Conservation (phyloP, 2,797 vertebrate genomes). For the Acrossocheilus wenchowensis region DNA sequence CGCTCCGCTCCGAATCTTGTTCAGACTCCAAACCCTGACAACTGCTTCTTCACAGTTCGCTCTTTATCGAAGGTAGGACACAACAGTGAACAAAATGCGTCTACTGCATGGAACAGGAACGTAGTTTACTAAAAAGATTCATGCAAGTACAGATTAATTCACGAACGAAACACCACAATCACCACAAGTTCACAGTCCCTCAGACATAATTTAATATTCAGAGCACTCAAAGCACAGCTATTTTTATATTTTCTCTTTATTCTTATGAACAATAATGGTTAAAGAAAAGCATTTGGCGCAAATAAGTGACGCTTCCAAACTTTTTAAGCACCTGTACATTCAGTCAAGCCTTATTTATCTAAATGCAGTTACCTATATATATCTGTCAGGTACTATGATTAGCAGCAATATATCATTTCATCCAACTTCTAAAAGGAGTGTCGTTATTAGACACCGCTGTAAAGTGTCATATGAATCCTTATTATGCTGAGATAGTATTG, state of each 20-base stretch:
- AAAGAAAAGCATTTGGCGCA: neutral
- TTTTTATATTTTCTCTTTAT: neutral
- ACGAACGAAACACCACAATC: neutral
- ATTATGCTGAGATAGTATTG: neutral
- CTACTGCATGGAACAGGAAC: neutral
- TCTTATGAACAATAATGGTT: neutral
- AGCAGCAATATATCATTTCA: neutral
- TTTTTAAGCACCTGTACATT: neutral
- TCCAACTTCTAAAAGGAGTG: neutral
- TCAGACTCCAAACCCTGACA: neutral
- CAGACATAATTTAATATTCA: neutral
- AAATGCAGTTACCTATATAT: neutral
- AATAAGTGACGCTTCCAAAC: neutral
- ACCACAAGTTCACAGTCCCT: neutral
- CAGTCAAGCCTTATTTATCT: neutral
- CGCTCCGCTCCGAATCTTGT: neutral
- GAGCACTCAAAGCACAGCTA: neutral
- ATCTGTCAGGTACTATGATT: neutral
- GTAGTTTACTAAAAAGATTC: neutral
- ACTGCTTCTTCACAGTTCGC: neutral
- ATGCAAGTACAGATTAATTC: neutral
- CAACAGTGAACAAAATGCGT: neutral
- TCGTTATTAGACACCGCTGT: neutral
- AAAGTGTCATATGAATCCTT: neutral
- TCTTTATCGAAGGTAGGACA: neutral